These are phyloP conservation scores for Calvadosia cruxmelitensis DNA, from an alignment of 30 jellyfish, hydroid and myxozoan genomes.

Conservation along the genomic window DNA sequence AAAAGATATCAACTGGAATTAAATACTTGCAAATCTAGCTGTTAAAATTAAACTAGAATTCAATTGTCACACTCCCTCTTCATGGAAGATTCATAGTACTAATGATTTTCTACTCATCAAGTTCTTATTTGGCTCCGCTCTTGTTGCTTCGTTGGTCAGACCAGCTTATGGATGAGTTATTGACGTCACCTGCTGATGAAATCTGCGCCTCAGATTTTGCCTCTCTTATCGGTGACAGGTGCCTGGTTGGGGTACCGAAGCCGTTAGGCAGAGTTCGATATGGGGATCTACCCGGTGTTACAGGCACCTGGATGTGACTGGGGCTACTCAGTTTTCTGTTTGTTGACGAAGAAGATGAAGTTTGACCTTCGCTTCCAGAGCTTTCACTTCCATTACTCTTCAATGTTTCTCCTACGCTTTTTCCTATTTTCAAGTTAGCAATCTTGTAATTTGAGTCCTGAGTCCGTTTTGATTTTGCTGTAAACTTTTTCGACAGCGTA, in stretches of 20 bases:
- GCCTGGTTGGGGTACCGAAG: slow-evolving; percentile 39
- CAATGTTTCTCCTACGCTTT: slow-evolving; percentile 14
- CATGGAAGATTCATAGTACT: too few species aligned
- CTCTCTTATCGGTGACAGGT: slow-evolving; percentile 53
- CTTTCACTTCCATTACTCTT: slow-evolving; percentile 9
- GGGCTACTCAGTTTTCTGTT: slow-evolving; percentile 3
- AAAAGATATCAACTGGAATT: too few species aligned
- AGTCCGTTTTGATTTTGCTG: slow-evolving; percentile 6
- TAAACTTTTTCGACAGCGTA: neutral
- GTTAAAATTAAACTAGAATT: too few species aligned
- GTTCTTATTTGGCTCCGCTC: too few species aligned
- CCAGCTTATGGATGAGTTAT: neutral
- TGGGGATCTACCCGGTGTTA: neutral
- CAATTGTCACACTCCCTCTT: too few species aligned
- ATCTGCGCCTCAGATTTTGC: slow-evolving; percentile 33
- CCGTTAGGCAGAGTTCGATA: slow-evolving; percentile 45
- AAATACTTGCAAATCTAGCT: too few species aligned
- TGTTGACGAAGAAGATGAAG: neutral
- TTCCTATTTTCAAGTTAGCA: slow-evolving; percentile 68
- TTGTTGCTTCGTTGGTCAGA: neutral
- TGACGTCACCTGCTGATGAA: neutral
- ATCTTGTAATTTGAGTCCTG: slow-evolving; percentile 46
- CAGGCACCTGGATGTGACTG: slow-evolving; percentile 19
- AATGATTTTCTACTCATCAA: too few species aligned
- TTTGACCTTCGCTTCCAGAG: slow-evolving; percentile 6